Percentiles rank a stretch among this genome's conserved stretches.
phyloP scores from a whole-genome alignment of 2,113 vertebrate genomes.

The Trogon melanurus region DNA sequence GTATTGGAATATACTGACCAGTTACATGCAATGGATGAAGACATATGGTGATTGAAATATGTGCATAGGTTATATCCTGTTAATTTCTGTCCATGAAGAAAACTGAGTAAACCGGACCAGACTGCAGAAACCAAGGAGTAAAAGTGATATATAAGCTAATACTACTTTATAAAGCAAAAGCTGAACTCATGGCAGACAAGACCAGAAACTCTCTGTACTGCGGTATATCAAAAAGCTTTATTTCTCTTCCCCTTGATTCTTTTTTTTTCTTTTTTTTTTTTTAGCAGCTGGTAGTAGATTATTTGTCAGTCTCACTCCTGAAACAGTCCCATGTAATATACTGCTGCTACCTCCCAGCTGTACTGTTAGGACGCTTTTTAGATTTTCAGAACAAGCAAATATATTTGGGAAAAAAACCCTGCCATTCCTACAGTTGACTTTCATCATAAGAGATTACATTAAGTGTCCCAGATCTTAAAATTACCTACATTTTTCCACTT shows the following conservation, averaged over 20 bases:
- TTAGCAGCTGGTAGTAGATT: not conserved
- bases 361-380: not conserved
- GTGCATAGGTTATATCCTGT: not conserved
- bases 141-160: not conserved
- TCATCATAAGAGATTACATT: not conserved
- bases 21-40: rapidly evolving
- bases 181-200: not conserved
- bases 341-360: not conserved
- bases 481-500: rapidly evolving
- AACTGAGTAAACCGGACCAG: not conserved
- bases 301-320: not conserved
- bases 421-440: not conserved
- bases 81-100: not conserved
- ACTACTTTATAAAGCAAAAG: not conserved
- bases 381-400: slow-evolving; percentile 1
- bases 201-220: not conserved
- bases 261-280: not conserved
- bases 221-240: not conserved
- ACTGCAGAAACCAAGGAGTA: not conserved
- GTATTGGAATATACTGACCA: not conserved
- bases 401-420: not conserved
- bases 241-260: not conserved
- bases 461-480: not conserved
- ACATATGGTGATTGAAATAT: not conserved
- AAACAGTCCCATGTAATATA: not conserved